phyloP scores from a whole-genome alignment of 2,113 vertebrate species.

The Corythornis madagascariensis region DNA sequence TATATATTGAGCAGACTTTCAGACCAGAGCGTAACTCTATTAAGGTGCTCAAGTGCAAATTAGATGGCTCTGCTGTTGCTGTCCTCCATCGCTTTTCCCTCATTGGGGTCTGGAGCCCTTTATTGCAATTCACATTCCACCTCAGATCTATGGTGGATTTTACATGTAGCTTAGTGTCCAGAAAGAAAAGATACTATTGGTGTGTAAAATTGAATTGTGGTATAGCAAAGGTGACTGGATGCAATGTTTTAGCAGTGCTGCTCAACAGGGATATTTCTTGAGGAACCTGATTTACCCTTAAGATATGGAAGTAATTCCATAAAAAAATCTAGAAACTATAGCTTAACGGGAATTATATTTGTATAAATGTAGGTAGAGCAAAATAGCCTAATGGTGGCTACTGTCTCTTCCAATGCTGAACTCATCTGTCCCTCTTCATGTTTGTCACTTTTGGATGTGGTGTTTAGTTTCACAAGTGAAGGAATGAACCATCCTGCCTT shows the following conservation, averaged over 20 bases:
- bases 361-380: not conserved
- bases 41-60: not conserved
- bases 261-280: not conserved
- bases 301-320: not conserved
- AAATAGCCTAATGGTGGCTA: not conserved
- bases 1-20: slow-evolving; percentile 16
- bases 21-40: not conserved
- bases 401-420: not conserved
- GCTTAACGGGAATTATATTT: not conserved
- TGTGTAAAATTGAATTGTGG: not conserved
- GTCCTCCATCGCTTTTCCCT: not conserved
- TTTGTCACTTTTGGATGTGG: not conserved
- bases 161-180: too few relatives aligned
- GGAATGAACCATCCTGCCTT: not conserved
- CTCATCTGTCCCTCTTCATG: accelerated
- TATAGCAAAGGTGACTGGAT: not conserved
- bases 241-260: not conserved
- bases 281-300: not conserved
- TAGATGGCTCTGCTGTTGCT: not conserved
- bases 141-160: not conserved
- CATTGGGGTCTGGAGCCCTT: not conserved
- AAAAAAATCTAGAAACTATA: not conserved
- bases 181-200: not conserved
- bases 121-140: not conserved
- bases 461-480: not conserved